phyloP scores from a whole-genome alignment of 2,113 vertebrate species.

The Nothoprocta perdicaria region DNA sequence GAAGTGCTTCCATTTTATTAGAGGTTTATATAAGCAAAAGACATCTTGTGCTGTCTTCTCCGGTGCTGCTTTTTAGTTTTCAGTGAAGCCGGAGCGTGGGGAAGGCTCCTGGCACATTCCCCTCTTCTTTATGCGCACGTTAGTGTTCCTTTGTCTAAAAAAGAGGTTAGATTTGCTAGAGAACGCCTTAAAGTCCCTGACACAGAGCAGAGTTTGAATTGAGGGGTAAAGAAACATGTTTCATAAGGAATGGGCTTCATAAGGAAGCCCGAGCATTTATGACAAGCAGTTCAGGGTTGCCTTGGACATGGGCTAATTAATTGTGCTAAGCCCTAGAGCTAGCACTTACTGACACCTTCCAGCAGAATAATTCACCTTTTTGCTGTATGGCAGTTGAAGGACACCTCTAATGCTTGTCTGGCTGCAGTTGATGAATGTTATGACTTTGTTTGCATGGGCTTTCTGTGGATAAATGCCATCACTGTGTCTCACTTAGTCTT shows the following conservation, averaged over 20 bases:
- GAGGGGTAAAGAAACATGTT: neutral
- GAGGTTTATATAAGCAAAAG: neutral
- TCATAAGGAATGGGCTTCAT: neutral
- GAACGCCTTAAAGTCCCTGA: neutral
- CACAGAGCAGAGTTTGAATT: neutral
- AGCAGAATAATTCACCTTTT: conserved; percentile 39
- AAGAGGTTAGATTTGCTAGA: neutral
- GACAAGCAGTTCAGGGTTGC: conserved; percentile 37
- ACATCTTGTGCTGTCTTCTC: neutral
- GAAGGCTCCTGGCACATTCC: conserved; percentile 24
- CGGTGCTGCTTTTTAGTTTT: accelerated
- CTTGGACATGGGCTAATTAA: conserved; percentile 48
- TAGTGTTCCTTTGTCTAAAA: conserved; percentile 34
- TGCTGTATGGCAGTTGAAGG: conserved; percentile 11
- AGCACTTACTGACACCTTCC: conserved; percentile 8
- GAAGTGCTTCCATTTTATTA: conserved; percentile 62
- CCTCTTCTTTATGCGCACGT: conserved; percentile 28
- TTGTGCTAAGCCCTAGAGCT: conserved; percentile 11
- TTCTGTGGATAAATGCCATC: neutral
- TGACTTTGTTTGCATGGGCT: conserved; percentile 4
- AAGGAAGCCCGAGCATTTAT: conserved; percentile 26
- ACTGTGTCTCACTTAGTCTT: neutral
- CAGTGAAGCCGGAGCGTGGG: accelerated
- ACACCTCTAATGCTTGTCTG: conserved; percentile 14
- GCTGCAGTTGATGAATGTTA: conserved; percentile 13